Evolutionary conservation across 2,888 invertebrate genomes (phyloP), one percentile per base, ranked within the genome.

Genomic region (Dendrolimus houi): DNA sequence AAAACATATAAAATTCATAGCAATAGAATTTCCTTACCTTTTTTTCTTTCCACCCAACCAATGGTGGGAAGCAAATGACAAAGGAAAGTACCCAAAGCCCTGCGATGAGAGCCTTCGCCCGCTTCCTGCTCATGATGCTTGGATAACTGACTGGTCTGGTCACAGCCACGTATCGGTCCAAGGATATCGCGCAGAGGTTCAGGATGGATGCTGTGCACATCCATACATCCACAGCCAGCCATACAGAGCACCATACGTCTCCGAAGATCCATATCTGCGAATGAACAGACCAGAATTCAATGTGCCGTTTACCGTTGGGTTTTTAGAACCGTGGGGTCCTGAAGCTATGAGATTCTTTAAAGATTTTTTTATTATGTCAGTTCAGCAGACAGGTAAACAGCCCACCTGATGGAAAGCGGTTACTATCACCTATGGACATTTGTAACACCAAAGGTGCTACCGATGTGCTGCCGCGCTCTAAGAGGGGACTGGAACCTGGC

Each of bases 161-260:
- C 61, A 99, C 98, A 40, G 99, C 99, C 71, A 99, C 96, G 91
- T 99, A 99, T 84, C 99, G 93, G 90, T 97, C 96, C 77, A 99
- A 91, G 13, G 97, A 97, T 78, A 99, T 99, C 71, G 97, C 98
- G 80, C 98, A 98, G 58, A 99, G 93, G 86, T 99, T 99, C 69
- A 99, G 92, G 73, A 99, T 99, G 70, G 98, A 98, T 0, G 99
- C 98, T 0, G 99, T 99, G 89, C 98, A 99, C 96, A 99, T 96
- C 97, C 98, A 98, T 10, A 99, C 99, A 85, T 99, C 99, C 59
- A 98, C 94, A 0, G 99, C 98, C 63, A 99, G 92, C 99, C 99
- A 99, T 65, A 98, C 94, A 61, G 96, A 96, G 88, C 99, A 99
- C 97, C 98, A 98, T 54, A 97, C 92, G 82, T 96, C 95, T 56